Percentiles rank a stretch among this genome's conserved stretches.
phyloP scores from a whole-genome alignment of 2,113 vertebrate genomes.

The Heptranchias perlo region DNA sequence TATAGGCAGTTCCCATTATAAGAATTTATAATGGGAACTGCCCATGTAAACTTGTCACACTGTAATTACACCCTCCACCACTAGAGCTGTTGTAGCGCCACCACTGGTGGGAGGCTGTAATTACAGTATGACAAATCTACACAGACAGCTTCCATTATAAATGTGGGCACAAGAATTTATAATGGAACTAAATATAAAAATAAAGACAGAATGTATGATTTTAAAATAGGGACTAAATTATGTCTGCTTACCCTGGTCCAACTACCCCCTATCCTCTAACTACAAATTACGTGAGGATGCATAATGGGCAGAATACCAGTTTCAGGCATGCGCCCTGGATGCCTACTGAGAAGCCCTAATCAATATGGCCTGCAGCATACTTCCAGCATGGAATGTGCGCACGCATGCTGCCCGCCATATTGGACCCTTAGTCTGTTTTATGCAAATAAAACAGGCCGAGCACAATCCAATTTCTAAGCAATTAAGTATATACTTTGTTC shows the following conservation, averaged over 20 bases:
- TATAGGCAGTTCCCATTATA: too few species aligned
- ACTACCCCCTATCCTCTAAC: too few species aligned
- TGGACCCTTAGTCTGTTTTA: background rate
- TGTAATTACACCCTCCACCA: too few species aligned
- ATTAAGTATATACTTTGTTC: background rate
- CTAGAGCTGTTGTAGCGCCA: too few species aligned
- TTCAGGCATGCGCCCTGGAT: background rate
- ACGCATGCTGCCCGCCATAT: background rate
- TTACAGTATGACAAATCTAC: background rate
- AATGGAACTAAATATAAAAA: too few species aligned
- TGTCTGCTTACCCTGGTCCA: too few species aligned
- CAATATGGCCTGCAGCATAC: background rate
- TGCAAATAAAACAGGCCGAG: background rate
- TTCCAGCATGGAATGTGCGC: background rate
- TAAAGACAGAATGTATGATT: too few species aligned
- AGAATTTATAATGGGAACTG: too few species aligned
- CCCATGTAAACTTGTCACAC: too few species aligned
- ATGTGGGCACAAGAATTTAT: background rate
- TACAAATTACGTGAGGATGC: too few species aligned
- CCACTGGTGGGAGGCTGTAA: too few species aligned
- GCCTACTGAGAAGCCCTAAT: background rate
- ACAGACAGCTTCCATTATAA: background rate
- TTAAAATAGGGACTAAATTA: too few species aligned
- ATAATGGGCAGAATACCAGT: background rate
- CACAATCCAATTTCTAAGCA: background rate